Base-by-base conservation (phyloP, 2,113 vertebrate species). In the Zosterops japonicus region DNA sequence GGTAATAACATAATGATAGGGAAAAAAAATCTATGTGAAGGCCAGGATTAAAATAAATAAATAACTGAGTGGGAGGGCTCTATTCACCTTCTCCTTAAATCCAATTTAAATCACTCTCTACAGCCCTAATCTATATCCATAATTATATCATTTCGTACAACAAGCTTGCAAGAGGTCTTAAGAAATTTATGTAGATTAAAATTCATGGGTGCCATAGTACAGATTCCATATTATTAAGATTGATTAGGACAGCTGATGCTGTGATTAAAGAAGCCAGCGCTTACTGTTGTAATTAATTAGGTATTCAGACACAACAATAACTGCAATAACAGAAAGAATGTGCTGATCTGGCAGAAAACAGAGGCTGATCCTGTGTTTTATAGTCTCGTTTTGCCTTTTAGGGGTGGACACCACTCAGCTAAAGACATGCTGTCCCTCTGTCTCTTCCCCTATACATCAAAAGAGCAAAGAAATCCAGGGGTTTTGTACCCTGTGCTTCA, bases 131-230 rank as follows among this genome's bases (percentile, higher is more conserved):
- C 97, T 97, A 97, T 97, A 97, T 96, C 97, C 95, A 94, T 97
- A 95, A 97, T 97, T 96, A 96, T 94, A 98, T 97, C 90, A 95
- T 97, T 97, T 96, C 85, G 4, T 97, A 95, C 96, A 97, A 97
- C 96, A 96, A 97, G 96, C 96, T 96, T 96, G 96, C 2, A 7
- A 96, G 96, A 97, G 92, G 95, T 96, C 95, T 97, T 97, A 93
- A 94, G 95, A 97, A 97, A 98, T 97, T 97, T 97, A 98, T 98
- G 97, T 97, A 97, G 97, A 98, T 97, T 97, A 97, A 97, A 98
- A 97, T 97, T 97, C 97, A 97, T 97, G 96, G 96, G 89, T 97
- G 90, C 96, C 92, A 96, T 95, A 95, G 96, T 96, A 96, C 95
- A 92, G 89, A 96, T 96, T 97, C 96, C 88, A 93, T 97, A 97